Base-by-base conservation (phyloP, 2,888 invertebrate species). In the Mellilla xanthometata region DNA sequence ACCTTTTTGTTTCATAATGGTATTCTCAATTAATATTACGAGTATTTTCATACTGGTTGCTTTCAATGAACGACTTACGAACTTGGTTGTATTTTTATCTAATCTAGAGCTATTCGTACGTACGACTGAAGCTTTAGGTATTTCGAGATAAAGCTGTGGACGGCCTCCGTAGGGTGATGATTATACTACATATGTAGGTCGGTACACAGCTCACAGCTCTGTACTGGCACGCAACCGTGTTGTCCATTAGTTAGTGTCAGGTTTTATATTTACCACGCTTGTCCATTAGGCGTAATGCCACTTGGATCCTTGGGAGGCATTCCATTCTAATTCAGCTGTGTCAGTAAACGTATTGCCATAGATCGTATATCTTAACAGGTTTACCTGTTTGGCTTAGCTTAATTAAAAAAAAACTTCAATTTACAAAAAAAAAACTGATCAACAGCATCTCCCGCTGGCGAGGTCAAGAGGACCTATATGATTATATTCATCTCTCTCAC, bases 401-500 rank as follows among this genome's bases (percentile, higher is more conserved):
- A 65, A 65, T 68, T 71, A 65, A 62, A 66, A 66, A 66, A 67
- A 66, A 66, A 62, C 62, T 36, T 47, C 11, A 64, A 63, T 65
- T 63, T 48, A 54, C 59, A 62, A 69, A 63, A 68, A 72, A n/a
- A n/a, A 68, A 62, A 60, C 61, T 64, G 61, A 69, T 66, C 62
- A 68, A 57, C 65, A 61, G 50, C 59, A 60, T 65, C 67, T 67
- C 62, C 54, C 58, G 60, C 60, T 67, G 63, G 55, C 57, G 62
- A 62, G 65, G 65, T 64, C 66, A 69, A 62, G 58, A 60, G 58
- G 61, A 72, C 60, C 56, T 53, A 67, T 59, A 62, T 62, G 63
- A 58, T 65, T 71, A 72, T 68, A 61, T 65, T 59, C 51, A 57
- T 84, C 80, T 70, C 81, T 64, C 57, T 82, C 74, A 51, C 69